Evolutionary conservation across 1,140 invertebrate species (phyloP), one percentile per base, ranked within the genome.

Genomic region (Diplogasteroides magnus): DNA sequence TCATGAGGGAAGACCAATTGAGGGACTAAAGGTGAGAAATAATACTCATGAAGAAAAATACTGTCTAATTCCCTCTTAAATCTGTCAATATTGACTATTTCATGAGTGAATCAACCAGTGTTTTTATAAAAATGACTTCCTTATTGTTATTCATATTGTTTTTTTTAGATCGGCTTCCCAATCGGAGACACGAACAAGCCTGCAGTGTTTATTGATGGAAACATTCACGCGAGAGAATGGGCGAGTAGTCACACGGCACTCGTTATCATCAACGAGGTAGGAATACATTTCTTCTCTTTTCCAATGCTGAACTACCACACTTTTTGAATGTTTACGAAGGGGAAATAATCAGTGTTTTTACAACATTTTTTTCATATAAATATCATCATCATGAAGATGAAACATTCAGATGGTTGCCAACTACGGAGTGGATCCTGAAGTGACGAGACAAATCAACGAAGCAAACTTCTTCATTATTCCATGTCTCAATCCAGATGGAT

Each of bases 401-500:
- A 48, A 11, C 32, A 65, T 77, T 65, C 68, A 81, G 73, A 64
- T 82, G 11, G 68, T 82, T 15, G 74, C 77, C 14, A 77, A 75
- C 0, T 85, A 83, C 61, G 83, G 82, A 1, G 82, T 79, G 32
- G 78, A 84, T 37, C 58, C 74, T 0, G 67, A 76, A 57, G 74
- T 84, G 2, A 82, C 80, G 1, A 67, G 74, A 66, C 80, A 67
- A 31, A 15, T 86, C 31, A 77, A 85, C 58, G 76, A 78, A 15
- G 82, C 85, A 60, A 83, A 86, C 71, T 88, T 86, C 82, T 87
- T 87, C 77, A 82, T 90, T 67, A 82, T 90, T 71, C 89, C 89
- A 0, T 84, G 89, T 31, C 76, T 87, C 0, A 91, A 91, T 82
- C 89, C 89, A 6, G 89, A 91, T 83, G 89, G 89, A 0, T 90